Base-by-base conservation (phyloP, 2,888 invertebrate genomes). In the Tetanocera ferruginea region DNA sequence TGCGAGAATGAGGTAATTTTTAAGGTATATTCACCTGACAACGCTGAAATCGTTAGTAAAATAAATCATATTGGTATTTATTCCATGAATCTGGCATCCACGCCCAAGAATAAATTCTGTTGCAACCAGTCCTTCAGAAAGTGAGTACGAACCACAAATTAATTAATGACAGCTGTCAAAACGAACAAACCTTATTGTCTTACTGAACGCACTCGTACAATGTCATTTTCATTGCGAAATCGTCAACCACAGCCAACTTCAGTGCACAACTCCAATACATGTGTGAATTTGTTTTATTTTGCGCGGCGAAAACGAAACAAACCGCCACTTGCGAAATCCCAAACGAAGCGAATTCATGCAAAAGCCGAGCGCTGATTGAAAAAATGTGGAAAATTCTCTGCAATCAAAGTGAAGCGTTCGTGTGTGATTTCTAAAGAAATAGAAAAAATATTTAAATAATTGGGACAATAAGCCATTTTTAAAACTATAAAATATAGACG, bases 251-350 rank as follows among this genome's bases (percentile, higher is more conserved):
- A 64, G 31, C 62, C 31, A 64, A 64, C 62, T 64, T 64, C 28
- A 25, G 11, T 14, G 14, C 17, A 25, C 11, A 28, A 28, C 5
- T 62, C 62, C 17, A 9, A 11, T 57, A 60, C 25, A 25, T 60
- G 57, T 28, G 55, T 55, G 55, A 55, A 23, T 55, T 55, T 23
- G 55, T 55, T 60, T n/a, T 60, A 25, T 60, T 60, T 19, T 60
- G 57, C 25, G 25, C 34, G 67, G 67, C 34, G 34, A 43, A 51
- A 62, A 62, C 43, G 43, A 60, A 57, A 60, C 73, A 73, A 62
- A n/a, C 78, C 76, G 76, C 76, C 72, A 76, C 72, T 76, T 76
- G 76, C 78, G 73, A 76, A 79, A 73, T 71, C 57, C 71, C 37
- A 49, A 73, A 73, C 73, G 62, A 62, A 73, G 62, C 25, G 31